Base-by-base conservation (phyloP, 2,888 invertebrate genomes). In the Odontocerum albicorne region DNA sequence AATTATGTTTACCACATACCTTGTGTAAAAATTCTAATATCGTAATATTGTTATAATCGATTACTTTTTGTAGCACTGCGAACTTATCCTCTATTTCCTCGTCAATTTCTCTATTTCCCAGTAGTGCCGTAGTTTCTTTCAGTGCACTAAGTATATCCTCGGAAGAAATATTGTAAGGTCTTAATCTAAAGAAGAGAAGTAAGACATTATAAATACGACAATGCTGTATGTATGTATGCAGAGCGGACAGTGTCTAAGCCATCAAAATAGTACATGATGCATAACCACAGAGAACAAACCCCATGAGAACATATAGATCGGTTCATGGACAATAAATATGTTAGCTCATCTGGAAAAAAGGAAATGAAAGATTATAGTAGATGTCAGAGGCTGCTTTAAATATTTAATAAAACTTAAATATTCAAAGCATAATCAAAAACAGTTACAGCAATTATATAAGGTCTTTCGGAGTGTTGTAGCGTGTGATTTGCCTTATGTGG, bases 131-230 rank as follows among this genome's bases (percentile, higher is more conserved):
- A 0, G 66, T 65, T 19, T 70, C 61, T 4, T 70, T 68, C 1
- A 76, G 53, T 0, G 67, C 66, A 3, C 68, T 62, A 33, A 71
- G 73, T 4, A 77, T 64, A 17, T 69, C 67, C 6, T 74, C 72
- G 2, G 67, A 62, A 0, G 71, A 73, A 19, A 72, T 57, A 47
- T 74, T 35, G 2, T 19, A 15, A 2, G 46, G 45, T 17, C 27
- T 22, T 7, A 12, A 22, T 36, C 56, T 56, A 39, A 22, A 45
- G 40, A 15, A 36, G 10, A n/a, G 12, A 3, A 3, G 16, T 7
- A 46, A 31, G 6, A n/a, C 17, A 10, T 8, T 16, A n/a, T 7
- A 12, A n/a, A 12, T 19, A 21, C 13, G 21, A 42, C 22, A 21
- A 8, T 0, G 6, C 19, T 19, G 3, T 10, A 39, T 10, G 2